Base-by-base conservation (phyloP, 2,113 vertebrate genomes). In the Meles meles region DNA sequence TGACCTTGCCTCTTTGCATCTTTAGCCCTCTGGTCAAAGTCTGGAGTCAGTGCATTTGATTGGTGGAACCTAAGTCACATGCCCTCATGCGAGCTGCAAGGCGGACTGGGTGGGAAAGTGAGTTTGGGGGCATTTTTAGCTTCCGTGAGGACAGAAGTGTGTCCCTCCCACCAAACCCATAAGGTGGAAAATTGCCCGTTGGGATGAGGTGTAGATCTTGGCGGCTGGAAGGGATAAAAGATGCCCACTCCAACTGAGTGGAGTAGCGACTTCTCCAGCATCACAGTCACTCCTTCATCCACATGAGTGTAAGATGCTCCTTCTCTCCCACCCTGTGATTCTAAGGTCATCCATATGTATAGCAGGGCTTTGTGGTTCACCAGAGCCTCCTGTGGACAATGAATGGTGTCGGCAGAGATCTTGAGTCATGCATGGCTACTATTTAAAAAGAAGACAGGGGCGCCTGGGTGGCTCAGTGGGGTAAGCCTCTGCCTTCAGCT, bases 401-500 rank as follows among this genome's bases (percentile, higher is more conserved):
- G 29, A 96, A 69, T 65, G 72, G 61, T 96, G 44, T 94, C 74
- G 72, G 63, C 63, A 85, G 95, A 83, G 82, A 47, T 74, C 37
- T 9, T 61, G 92, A 96, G 49, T 90, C 90, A 96, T 67, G 71
- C 49, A 27, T 77, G 74, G 39, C 71, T 91, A 88, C 39, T 57
- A 71, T 84, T 94, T 86, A 34, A 85, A 94, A 86, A 90, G 84
- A 93, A 90, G 67, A 79, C 31, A 86, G 88, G n/a, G n/a, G n/a
- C n/a, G n/a, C n/a, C n/a, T n/a, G n/a, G n/a, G n/a, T n/a, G n/a
- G n/a, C n/a, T n/a, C n/a, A n/a, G n/a, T n/a, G n/a, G n/a, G n/a
- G n/a, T n/a, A n/a, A n/a, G n/a, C n/a, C n/a, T n/a, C n/a, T n/a
- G n/a, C n/a, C n/a, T n/a, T n/a, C n/a, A n/a, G n/a, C n/a, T n/a